phyloP scores from a whole-genome alignment of 2,888 invertebrate species.

The Pimpla rufipes region DNA sequence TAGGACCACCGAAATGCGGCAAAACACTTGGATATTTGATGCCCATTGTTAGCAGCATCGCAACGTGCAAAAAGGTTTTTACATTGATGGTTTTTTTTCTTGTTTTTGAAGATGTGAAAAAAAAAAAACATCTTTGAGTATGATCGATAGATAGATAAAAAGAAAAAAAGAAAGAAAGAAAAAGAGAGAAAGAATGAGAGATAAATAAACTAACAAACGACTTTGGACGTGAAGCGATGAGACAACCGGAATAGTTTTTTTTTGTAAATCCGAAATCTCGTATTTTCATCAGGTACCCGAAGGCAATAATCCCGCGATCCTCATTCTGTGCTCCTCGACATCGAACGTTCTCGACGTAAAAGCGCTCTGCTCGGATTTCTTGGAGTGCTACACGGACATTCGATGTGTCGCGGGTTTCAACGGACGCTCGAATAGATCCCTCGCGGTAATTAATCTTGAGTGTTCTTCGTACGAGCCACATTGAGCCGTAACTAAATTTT shows the following conservation, averaged over 20 bases:
- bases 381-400: constrained; percentile 71
- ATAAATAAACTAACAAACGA: too few relatives aligned
- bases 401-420: constrained; percentile 77
- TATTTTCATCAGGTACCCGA: constrained; percentile 67
- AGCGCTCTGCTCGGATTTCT: constrained; percentile 71
- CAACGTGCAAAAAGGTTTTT: constrained; percentile 72
- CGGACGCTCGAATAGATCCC: constrained; percentile 76
- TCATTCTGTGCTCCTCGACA: constrained; percentile 89
- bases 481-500: not conserved
- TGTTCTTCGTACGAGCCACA: not conserved
- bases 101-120: not conserved
- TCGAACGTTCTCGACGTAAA: constrained; percentile 75
- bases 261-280: not conserved
- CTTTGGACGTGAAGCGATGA: too few relatives aligned
- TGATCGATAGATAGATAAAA: too few relatives aligned
- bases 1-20: constrained; percentile 88
- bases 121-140: too few relatives aligned
- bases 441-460: constrained; percentile 76
- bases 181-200: too few relatives aligned
- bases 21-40: constrained; percentile 91
- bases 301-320: constrained; percentile 88
- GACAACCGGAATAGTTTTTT: too few relatives aligned
- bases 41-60: constrained; percentile 88
- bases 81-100: not conserved
- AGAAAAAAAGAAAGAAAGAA: too few relatives aligned